A percentile compares a stretch with the other conserved stretches of the same genome.
Conservation (phyloP, 2,797 vertebrate species). For the Cyprinella venusta region DNA sequence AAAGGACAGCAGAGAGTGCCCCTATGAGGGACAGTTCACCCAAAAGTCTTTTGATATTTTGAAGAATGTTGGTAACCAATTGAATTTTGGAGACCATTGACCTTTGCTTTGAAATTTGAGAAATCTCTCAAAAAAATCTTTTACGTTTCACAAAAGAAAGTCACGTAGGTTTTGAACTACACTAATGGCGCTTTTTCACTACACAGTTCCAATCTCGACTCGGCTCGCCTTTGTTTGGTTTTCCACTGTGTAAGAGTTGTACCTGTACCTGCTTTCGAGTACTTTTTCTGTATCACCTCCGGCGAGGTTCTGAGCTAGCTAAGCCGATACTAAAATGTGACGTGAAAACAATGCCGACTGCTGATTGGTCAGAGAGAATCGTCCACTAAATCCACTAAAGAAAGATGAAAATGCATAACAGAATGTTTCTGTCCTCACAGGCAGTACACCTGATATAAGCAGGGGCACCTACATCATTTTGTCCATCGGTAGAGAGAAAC, state of each 20-base stretch:
- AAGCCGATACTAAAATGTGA: no score
- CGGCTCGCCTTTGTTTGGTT: no score
- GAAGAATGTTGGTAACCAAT: neutral
- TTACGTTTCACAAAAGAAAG: neutral
- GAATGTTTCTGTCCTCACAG: conserved; percentile 65
- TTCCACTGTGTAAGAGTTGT: no score
- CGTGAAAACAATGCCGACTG: no score
- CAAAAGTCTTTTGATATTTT: neutral
- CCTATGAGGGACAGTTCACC: neutral
- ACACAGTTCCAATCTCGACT: no score
- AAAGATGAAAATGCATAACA: no score
- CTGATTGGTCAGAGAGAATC: no score
- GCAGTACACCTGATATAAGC: conserved; percentile 76
- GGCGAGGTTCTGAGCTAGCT: no score
- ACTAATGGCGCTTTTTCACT: neutral
- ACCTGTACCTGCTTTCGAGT: no score
- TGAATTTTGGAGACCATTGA: neutral
- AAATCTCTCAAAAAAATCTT: neutral
- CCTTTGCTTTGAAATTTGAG: neutral
- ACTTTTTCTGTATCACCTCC: no score
- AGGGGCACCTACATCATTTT: conserved; percentile 80
- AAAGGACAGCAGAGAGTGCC: neutral
- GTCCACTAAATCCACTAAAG: no score
- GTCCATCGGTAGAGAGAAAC: conserved; percentile 60
- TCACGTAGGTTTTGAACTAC: neutral